Conservation (phyloP, 2,797 vertebrate species). For the Alauda arvensis region DNA sequence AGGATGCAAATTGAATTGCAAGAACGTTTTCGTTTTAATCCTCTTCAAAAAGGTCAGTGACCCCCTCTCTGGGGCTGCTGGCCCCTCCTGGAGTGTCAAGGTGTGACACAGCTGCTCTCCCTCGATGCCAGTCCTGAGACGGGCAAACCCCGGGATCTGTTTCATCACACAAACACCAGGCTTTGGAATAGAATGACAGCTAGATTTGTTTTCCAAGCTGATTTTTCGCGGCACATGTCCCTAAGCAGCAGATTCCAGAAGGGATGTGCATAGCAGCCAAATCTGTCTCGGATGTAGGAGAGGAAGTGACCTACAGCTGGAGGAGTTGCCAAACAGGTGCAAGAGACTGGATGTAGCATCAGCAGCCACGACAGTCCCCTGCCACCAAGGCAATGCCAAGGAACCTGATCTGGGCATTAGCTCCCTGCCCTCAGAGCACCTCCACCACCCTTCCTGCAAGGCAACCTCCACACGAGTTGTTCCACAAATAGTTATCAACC, state of each 20-base stretch:
- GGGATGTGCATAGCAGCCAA: not conserved
- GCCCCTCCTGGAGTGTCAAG: not conserved
- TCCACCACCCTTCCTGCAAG: not conserved
- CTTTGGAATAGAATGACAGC: not conserved
- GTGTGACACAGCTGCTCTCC: not conserved
- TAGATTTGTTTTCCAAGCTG: not conserved
- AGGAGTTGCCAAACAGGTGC: constrained; percentile 63
- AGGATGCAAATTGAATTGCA: not conserved
- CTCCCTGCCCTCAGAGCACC: not conserved
- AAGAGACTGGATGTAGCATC: constrained; percentile 3
- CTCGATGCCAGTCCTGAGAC: not conserved
- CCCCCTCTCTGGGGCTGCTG: rapidly evolving
- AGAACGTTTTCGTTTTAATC: not conserved
- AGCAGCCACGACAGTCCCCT: constrained; percentile 10
- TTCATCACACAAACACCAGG: not conserved
- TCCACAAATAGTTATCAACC: not conserved
- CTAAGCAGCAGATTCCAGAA: constrained; percentile 19
- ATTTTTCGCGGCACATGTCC: not conserved
- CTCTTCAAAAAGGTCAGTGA: not conserved
- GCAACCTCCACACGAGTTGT: not conserved
- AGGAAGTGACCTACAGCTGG: constrained; percentile 52
- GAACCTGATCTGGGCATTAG: not conserved
- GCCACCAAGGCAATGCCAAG: constrained; percentile 33
- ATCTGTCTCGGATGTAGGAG: constrained; percentile 13
- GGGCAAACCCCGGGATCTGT: not conserved